Conservation (phyloP, 2,888 invertebrate species). For the Oxytorus armatus region DNA sequence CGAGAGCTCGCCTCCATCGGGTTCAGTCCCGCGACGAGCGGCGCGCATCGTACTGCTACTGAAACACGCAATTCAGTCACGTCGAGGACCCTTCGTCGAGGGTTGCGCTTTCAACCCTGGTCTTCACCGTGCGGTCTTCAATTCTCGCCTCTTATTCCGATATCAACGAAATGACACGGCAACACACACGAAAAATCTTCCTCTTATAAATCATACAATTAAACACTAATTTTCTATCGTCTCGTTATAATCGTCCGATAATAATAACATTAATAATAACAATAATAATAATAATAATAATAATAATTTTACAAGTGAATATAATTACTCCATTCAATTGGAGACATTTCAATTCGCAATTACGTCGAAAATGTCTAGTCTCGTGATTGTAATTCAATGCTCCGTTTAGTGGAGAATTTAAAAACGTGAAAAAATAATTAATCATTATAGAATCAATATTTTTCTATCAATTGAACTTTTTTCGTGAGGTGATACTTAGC, state of each 20-base stretch:
- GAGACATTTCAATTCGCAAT: neutral
- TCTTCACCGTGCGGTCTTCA: slow-evolving; percentile 47
- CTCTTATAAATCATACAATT: slow-evolving; percentile 36
- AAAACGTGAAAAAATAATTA: neutral
- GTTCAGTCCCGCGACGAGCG: slow-evolving; percentile 73
- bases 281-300: neutral
- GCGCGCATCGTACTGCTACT: slow-evolving; percentile 74
- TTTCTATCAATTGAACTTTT: slow-evolving; percentile 6
- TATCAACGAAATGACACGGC: slow-evolving; percentile 49
- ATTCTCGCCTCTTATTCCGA: slow-evolving; percentile 36
- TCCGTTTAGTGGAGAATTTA: neutral
- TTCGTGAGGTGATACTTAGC: neutral
- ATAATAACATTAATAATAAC: slow-evolving; percentile 20
- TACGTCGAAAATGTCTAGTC: neutral
- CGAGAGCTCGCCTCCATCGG: slow-evolving; percentile 66
- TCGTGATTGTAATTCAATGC: slow-evolving; percentile 19
- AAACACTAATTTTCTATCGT: slow-evolving; percentile 53
- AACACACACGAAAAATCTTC: slow-evolving; percentile 35
- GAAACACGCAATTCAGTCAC: slow-evolving; percentile 78
- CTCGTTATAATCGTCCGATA: slow-evolving; percentile 20
- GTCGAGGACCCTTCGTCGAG: slow-evolving; percentile 79
- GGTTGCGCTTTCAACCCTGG: slow-evolving; percentile 71
- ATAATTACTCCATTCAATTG: neutral
- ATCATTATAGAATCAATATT: slow-evolving; percentile 9
- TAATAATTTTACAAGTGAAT: neutral